phyloP scores from a whole-genome alignment of 2,888 invertebrate genomes.

The Petrolisthes cinctipes region DNA sequence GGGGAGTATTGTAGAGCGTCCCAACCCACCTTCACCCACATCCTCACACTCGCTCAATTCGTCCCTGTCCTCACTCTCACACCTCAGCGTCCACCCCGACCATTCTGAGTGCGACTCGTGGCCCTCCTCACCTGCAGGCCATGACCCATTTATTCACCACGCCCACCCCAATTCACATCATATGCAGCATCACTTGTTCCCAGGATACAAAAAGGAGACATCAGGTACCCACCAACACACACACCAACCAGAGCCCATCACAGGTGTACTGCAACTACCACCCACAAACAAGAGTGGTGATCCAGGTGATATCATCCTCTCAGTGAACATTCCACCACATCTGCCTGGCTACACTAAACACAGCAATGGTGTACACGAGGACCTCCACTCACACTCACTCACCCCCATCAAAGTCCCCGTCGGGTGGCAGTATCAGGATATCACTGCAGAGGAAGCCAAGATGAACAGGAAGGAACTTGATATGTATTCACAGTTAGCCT shows the following conservation, averaged over 20 bases:
- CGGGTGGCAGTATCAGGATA: background rate
- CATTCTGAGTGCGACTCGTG: slow-evolving; percentile 50
- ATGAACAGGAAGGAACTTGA: background rate
- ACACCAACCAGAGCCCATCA: slow-evolving; percentile 39
- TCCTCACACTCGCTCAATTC: slow-evolving; percentile 61
- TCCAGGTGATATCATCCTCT: slow-evolving; percentile 45
- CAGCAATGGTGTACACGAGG: background rate
- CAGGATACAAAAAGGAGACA: background rate
- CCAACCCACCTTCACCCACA: slow-evolving; percentile 16
- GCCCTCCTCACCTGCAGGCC: slow-evolving; percentile 43
- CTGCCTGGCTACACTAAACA: background rate
- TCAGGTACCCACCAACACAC: background rate
- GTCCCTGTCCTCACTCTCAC: slow-evolving; percentile 59
- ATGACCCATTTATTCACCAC: slow-evolving; percentile 13
- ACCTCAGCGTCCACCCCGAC: slow-evolving; percentile 44
- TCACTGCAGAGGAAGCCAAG: no score
- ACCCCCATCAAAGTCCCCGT: background rate
- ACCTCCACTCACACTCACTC: background rate
- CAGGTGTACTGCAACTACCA: slow-evolving; percentile 31
- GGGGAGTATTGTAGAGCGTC: background rate
- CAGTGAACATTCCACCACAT: slow-evolving; percentile 46
- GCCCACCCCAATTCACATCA: slow-evolving; percentile 13
- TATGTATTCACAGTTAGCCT: slow-evolving; percentile 1
- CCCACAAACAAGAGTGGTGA: background rate
- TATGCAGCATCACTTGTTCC: background rate